Evolutionary conservation across 2,888 invertebrate genomes (phyloP), one percentile per base, ranked within the genome.

Genomic region (Trichacis sp.): DNA sequence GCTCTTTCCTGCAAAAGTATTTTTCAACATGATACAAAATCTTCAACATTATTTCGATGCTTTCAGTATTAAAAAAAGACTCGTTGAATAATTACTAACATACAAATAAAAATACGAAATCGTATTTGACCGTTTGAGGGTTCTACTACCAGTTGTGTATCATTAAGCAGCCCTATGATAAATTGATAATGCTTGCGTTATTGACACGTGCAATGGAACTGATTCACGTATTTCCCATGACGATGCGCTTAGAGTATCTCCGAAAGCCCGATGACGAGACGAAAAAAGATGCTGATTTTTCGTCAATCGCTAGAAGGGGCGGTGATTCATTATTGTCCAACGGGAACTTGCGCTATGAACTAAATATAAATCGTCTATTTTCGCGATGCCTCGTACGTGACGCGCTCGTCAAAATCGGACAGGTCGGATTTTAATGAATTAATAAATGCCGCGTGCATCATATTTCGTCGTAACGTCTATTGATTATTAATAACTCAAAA

Each of bases 151-250:
- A n/a, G n/a, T n/a, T 57, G 46, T 53, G 59, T 63, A 56, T 53
- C 46, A 43, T 50, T 55, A 56, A 67, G 63, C 63, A 62, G 52
- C 53, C 56, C 52, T 33, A 52, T 49, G 49, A 49, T 49, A 38
- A 49, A 49, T 49, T 19, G 36, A 49, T 49, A 36, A 49, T 36
- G 49, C 30, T 29, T 19, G 18, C 30, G 12, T 48, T n/a, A n/a
- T 11, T 19, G 4, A 17, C 6, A 11, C 6, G 2, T 24, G 46
- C 14, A 18, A 46, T 46, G 46, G 14, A 24, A 46, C 14, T 2
- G 18, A 18, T 45, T 19, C 3, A 36, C 8, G 24, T 8, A 5
- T 4, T 15, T 11, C 33, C 9, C 33, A 9, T 33, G 33, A 33
- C 33, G 33, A n/a, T 33, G 33, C 33, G n/a, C n/a, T 33, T 33